phyloP scores from a whole-genome alignment of 2,888 invertebrate species.

The Volucella inanis region DNA sequence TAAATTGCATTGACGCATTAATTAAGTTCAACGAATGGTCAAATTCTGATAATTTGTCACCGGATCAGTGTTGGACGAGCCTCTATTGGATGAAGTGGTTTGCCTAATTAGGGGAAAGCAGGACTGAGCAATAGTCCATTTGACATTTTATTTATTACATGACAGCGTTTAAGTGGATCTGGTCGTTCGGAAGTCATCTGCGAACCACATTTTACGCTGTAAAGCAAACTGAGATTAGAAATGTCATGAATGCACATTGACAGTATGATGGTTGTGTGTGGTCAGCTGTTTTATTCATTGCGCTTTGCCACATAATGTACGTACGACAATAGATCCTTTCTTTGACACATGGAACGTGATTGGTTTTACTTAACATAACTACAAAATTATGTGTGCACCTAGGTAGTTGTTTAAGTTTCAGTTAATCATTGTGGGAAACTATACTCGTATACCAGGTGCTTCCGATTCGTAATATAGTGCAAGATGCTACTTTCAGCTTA shows the following conservation, averaged over 20 bases:
- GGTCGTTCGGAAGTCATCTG: background rate
- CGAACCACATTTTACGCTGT: background rate
- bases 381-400: too few species aligned
- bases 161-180: background rate
- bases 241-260: background rate
- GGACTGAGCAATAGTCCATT: conserved; percentile 10
- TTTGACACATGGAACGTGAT: too few species aligned
- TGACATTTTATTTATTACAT: conserved; percentile 4
- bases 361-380: too few species aligned
- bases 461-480: too few species aligned
- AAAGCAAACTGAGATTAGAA: background rate
- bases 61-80: conserved; percentile 9
- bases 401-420: too few species aligned
- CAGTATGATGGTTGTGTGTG: too few species aligned
- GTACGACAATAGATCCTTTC: too few species aligned
- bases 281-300: too few species aligned
- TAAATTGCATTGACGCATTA: conserved; percentile 21
- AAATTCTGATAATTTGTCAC: conserved; percentile 13
- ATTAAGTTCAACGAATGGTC: conserved; percentile 11
- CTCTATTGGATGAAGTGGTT: conserved; percentile 19
- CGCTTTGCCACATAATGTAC: too few species aligned
- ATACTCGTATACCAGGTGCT: too few species aligned
- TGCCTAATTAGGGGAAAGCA: conserved; percentile 29
- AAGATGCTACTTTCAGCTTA: too few species aligned
- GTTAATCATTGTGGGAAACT: too few species aligned